Evolutionary conservation across 2,797 vertebrate genomes (phyloP), one percentile per base, ranked within the genome.

Genomic region (Threskiornis aethiopicus): DNA sequence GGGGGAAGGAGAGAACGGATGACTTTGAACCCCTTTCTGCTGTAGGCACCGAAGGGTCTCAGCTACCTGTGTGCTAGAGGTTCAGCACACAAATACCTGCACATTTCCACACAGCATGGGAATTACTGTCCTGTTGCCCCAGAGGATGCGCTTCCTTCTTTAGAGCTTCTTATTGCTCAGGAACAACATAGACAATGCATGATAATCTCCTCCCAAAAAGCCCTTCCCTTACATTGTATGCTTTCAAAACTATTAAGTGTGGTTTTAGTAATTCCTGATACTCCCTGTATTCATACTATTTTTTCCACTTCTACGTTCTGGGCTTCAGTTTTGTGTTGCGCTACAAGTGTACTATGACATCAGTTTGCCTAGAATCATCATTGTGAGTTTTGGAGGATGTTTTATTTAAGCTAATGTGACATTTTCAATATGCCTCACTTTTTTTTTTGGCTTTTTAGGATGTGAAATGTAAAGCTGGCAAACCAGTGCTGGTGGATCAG

Each of bases 381-480:
- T 31, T 66, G 58, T 44, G 70, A 57, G 16, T 31, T 92, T 82
- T 65, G 52, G 33, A 54, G 35, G 44, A 4, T n/a, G 3, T 61
- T 85, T 89, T 51, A 16, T 65, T 69, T n/a, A 67, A 57, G 31
- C 21, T 24, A 13, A 25, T 7, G 19, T 37, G 51, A 61, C 13
- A 5, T 47, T 77, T 84, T 7, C 42, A 49, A 3, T 35, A 22
- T 31, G 16, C 3, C 9, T 89, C 3, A 1, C 17, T 61, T 47
- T 20, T 3, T 65, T 28, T 71, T 95, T 87, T 79, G 2, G 3
- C 24, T 33, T 96, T 97, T 83, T 76, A 98, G 98, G 97, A 97
- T 55, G 96, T 91, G 76, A 87, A 73, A 19, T 58, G 82, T 39
- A 97, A 95, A 82, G 47, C 67, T 84, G 90, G 87, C 33, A 73